Evolutionary conservation across 1,140 invertebrate species (phyloP).

Genomic region (Eumaeus atala): DNA sequence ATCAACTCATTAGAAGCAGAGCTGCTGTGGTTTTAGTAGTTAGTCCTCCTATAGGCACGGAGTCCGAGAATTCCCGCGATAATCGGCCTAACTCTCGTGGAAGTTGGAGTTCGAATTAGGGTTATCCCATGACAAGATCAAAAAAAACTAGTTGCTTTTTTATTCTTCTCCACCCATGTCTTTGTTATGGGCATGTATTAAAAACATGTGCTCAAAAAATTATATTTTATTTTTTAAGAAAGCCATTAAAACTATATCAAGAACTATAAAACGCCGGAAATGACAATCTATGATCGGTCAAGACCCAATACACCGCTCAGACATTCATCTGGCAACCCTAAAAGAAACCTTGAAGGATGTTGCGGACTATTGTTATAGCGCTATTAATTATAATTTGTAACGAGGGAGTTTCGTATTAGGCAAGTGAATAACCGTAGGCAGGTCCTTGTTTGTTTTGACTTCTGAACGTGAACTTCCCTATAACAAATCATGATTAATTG

Average conservation of each 20-base stretch:
- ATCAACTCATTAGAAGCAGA: no score
- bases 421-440: constrained; percentile 1
- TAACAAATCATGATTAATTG: constrained; percentile 2
- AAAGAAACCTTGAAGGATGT: constrained; percentile 1
- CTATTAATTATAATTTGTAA: constrained; percentile 10
- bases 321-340: constrained; percentile 2
- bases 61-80: no score
- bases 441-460: constrained; percentile 4
- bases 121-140: no score
- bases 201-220: no score
- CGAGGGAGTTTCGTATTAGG: constrained; percentile 7
- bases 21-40: no score
- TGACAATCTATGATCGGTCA: not conserved
- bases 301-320: not conserved
- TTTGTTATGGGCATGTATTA: not conserved
- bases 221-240: no score
- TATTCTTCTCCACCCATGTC: not conserved
- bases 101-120: no score
- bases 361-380: not conserved
- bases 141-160: no score
- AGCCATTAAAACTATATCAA: not conserved
- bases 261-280: not conserved
- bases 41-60: no score
- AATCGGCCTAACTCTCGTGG: no score
- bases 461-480: not conserved